Evolutionary conservation across 1,140 invertebrate species (phyloP).

Genomic region (Galleria mellonella): DNA sequence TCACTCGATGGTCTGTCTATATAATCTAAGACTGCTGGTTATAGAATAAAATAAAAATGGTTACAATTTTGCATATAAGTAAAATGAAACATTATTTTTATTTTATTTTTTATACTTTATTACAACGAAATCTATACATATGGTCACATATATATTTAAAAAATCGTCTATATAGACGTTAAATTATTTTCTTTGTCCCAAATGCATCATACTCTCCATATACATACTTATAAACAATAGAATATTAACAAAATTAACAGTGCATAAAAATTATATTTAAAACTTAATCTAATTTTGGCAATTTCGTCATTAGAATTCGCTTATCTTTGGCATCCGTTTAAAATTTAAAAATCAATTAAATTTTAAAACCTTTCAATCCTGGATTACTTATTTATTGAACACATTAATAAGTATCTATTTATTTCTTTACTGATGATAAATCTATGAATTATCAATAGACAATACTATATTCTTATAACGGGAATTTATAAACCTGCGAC

Average conservation of each 20-base stretch:
- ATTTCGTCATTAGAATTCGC: neutral
- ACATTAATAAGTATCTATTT: slow-evolving; percentile 14
- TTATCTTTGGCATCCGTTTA: neutral
- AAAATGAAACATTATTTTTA: too few relatives aligned
- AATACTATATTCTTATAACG: slow-evolving; percentile 34
- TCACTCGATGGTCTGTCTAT: too few relatives aligned
- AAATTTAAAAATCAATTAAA: neutral
- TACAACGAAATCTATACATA: slow-evolving; percentile 67
- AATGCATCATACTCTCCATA: neutral
- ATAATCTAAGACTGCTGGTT: too few relatives aligned
- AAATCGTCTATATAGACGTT: slow-evolving; percentile 18
- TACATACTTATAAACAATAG: neutral
- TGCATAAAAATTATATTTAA: slow-evolving; percentile 1
- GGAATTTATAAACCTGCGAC: slow-evolving; percentile 38
- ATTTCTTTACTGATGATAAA: slow-evolving; percentile 24
- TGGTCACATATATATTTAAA: slow-evolving; percentile 56
- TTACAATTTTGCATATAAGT: too few relatives aligned
- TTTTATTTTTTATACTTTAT: slow-evolving; percentile 50
- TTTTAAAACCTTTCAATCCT: neutral
- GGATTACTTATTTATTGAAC: slow-evolving; percentile 25
- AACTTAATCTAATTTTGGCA: slow-evolving; percentile 11
- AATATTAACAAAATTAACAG: neutral
- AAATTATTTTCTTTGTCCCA: neutral
- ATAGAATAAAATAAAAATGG: too few relatives aligned
- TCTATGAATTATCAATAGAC: slow-evolving; percentile 37